A percentile compares a stretch with the other conserved stretches of the same genome.
Conservation (phyloP, 2,888 invertebrate species). For the Fragum whitleyi region DNA sequence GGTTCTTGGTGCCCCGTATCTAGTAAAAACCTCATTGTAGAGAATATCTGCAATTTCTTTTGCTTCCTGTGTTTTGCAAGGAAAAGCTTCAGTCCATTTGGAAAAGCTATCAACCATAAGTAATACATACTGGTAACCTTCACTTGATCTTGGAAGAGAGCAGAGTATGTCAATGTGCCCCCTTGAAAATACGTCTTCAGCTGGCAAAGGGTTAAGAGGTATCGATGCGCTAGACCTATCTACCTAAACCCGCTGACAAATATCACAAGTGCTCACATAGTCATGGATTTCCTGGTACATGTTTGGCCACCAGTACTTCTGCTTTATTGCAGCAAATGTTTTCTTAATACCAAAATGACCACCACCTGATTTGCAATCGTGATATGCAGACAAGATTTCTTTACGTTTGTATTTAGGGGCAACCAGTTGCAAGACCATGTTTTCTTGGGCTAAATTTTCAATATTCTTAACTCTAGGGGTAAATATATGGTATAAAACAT, state of each 20-base stretch:
- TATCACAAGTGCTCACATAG: constrained; percentile 50
- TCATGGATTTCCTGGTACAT: constrained; percentile 55
- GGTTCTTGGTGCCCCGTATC: constrained; percentile 59
- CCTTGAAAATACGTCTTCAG: constrained; percentile 37
- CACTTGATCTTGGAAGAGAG: constrained; percentile 44
- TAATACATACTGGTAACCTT: constrained; percentile 51
- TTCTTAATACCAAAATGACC: constrained; percentile 47
- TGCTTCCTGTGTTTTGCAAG: constrained; percentile 58
- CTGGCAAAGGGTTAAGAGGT: constrained; percentile 51
- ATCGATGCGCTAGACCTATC: constrained; percentile 1
- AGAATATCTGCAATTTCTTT: constrained; percentile 55
- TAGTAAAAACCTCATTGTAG: constrained; percentile 56
- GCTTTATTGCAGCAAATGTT: constrained; percentile 37
- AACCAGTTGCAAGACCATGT: constrained; percentile 20
- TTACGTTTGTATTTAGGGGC: constrained; percentile 22
- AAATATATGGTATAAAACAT: constrained; percentile 38
- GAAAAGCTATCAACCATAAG: constrained; percentile 61
- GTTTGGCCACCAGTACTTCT: constrained; percentile 52
- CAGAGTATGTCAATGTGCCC: constrained; percentile 60
- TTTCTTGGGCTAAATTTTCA: constrained; percentile 21
- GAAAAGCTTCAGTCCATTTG: constrained; percentile 59
- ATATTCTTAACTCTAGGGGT: constrained; percentile 28
- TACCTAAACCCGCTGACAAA: constrained; percentile 55
- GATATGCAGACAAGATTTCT: constrained; percentile 28
- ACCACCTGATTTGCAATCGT: constrained; percentile 50